These are phyloP conservation scores for Andricus quercusramuli DNA, from an alignment of 2,888 invertebrate species.

Conservation along the genomic window DNA sequence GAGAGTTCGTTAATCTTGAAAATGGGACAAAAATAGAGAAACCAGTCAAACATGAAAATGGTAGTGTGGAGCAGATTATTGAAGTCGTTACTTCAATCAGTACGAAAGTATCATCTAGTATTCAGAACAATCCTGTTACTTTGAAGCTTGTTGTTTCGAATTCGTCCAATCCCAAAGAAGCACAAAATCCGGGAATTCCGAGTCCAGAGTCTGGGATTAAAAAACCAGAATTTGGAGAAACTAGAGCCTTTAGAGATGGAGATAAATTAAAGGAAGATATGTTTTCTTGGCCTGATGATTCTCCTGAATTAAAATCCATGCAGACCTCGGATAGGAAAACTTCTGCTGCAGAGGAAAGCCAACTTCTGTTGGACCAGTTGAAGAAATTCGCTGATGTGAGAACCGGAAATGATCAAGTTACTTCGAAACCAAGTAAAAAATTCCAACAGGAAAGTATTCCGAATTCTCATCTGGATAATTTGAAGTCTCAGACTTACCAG, in stretches of 20 bases:
- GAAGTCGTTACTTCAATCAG: conserved; percentile 78
- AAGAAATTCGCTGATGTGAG: conserved; percentile 68
- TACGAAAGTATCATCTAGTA: conserved; percentile 72
- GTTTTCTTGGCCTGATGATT: conserved; percentile 47
- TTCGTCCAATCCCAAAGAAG: conserved; percentile 48
- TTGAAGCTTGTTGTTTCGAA: conserved; percentile 67
- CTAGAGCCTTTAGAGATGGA: conserved; percentile 56
- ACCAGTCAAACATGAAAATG: conserved; percentile 45
- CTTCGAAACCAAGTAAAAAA: conserved; percentile 37
- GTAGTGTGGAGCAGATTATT: conserved; percentile 71
- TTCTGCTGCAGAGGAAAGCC: conserved; percentile 57
- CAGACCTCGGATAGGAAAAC: conserved; percentile 70
- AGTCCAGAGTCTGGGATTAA: conserved; percentile 27
- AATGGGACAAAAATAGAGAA: conserved; percentile 36
- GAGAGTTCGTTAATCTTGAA: conserved; percentile 41
- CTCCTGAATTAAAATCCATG: conserved; percentile 48
- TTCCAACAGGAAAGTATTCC: conserved; percentile 21
- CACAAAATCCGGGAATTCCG: not conserved
- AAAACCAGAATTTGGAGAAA: conserved; percentile 53
- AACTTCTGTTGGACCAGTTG: conserved; percentile 65
- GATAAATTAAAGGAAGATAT: conserved; percentile 39
- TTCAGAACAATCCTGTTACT: conserved; percentile 66
- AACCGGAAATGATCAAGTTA: conserved; percentile 58
- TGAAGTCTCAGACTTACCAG: conserved; percentile 14
- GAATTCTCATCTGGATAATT: not conserved